A percentile compares a stretch with the other conserved stretches of the same genome.
Conservation (phyloP, 2,113 vertebrate species). For the Falco punctatus region DNA sequence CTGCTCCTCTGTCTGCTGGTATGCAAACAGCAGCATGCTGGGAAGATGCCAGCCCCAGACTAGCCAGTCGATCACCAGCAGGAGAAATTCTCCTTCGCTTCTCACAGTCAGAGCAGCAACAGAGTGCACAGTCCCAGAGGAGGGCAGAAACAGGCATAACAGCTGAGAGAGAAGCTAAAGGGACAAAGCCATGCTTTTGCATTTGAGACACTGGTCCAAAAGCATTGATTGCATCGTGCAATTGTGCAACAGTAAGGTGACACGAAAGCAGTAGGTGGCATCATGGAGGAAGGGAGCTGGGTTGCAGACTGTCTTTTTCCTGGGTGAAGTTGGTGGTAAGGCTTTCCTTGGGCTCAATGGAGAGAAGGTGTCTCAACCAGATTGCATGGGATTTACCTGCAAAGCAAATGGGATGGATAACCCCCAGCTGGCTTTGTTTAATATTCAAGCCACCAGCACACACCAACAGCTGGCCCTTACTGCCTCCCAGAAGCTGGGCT, state of each 20-base stretch:
- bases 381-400: neutral
- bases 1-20: constrained; percentile 58
- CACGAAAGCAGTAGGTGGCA: neutral
- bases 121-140: constrained; percentile 70
- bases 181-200: constrained; percentile 47
- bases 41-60: constrained; percentile 66
- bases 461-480: neutral
- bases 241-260: neutral
- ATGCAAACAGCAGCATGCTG: constrained; percentile 45
- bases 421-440: neutral
- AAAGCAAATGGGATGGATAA: neutral
- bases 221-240: rapidly evolving
- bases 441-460: neutral
- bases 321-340: neutral
- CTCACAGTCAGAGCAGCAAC: constrained; percentile 56
- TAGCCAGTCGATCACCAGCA: constrained; percentile 40
- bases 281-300: neutral
- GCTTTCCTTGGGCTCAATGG: neutral
- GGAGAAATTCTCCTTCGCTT: constrained; percentile 67
- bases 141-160: constrained; percentile 47
- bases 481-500: neutral
- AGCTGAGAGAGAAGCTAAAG: constrained; percentile 56
- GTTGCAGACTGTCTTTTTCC: neutral
- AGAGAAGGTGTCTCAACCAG: neutral
- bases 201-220: neutral